Evolutionary conservation across 1,140 invertebrate species (phyloP).

Genomic region (Ruditapes philippinarum): DNA sequence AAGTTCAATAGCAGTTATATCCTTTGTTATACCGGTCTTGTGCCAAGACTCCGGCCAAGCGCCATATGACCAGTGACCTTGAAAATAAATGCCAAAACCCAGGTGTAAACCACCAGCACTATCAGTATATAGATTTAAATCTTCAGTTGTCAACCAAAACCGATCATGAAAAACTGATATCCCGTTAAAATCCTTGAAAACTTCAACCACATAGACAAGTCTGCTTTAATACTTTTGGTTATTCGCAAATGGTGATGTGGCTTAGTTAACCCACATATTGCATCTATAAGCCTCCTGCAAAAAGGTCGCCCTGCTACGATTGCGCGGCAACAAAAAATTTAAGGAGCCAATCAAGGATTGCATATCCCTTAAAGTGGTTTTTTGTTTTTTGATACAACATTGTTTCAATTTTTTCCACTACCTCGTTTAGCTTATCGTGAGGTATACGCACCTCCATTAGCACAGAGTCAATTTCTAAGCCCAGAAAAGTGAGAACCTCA

Average conservation of each 20-base stretch:
- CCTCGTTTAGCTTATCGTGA: slow-evolving; percentile 23
- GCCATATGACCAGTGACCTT: neutral
- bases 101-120: neutral
- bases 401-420: neutral
- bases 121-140: slow-evolving; percentile 51
- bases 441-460: slow-evolving; percentile 54
- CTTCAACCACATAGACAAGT: slow-evolving; percentile 30
- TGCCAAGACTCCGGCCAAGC: neutral
- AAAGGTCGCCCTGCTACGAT: slow-evolving; percentile 57
- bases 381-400: neutral
- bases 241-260: slow-evolving; percentile 11
- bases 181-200: slow-evolving; percentile 59
- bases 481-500: slow-evolving; percentile 47
- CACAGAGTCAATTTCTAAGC: slow-evolving; percentile 48
- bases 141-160: slow-evolving; percentile 36
- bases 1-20: slow-evolving; percentile 20
- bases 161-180: slow-evolving; percentile 44
- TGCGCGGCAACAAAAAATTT: slow-evolving; percentile 56
- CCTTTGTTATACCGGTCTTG: neutral
- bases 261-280: slow-evolving; percentile 20
- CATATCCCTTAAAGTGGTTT: slow-evolving; percentile 39
- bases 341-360: slow-evolving; percentile 62
- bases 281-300: slow-evolving; percentile 44
- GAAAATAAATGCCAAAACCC: slow-evolving; percentile 21
- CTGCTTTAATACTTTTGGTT: neutral